These are phyloP conservation scores for Neocloeon triangulifer DNA, from an alignment of 1,140 invertebrate species.

Conservation along the genomic window DNA sequence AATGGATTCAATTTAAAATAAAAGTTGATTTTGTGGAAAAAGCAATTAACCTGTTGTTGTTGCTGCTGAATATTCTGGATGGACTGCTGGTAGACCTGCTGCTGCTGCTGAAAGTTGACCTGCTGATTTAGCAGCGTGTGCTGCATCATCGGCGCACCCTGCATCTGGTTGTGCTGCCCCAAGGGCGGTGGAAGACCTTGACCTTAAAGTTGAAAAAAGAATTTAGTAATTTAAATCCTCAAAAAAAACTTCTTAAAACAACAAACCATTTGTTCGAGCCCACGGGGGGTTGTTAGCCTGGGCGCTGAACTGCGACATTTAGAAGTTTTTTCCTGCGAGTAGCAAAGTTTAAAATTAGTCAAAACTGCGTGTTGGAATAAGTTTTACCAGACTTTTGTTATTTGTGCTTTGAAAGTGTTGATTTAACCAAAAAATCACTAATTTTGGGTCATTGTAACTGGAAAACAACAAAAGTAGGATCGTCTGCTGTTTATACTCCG, in stretches of 20 bases:
- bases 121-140: slow-evolving; percentile 16
- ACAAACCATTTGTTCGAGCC: slow-evolving; percentile 23
- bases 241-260: slow-evolving; percentile 1
- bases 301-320: slow-evolving; percentile 26
- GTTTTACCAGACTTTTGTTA: no score
- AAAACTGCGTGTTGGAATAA: no score
- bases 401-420: no score
- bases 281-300: slow-evolving; percentile 29
- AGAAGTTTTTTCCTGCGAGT: slow-evolving; percentile 17
- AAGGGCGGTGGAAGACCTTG: slow-evolving; percentile 2
- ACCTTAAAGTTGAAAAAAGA: background rate
- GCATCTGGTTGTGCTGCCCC: background rate
- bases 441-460: no score
- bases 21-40: no score
- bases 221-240: background rate
- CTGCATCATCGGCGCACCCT: slow-evolving; percentile 13
- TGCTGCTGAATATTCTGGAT: slow-evolving; percentile 15
- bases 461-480: no score
- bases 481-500: no score
- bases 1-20: no score
- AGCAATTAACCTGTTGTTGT: slow-evolving; percentile 19
- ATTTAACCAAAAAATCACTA: no score
- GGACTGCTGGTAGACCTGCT: slow-evolving; percentile 15
- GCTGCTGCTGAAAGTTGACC: slow-evolving; percentile 15
- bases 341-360: no score